phyloP scores from a whole-genome alignment of 2,113 vertebrate genomes.

The Plecturocebus donacophilus region DNA sequence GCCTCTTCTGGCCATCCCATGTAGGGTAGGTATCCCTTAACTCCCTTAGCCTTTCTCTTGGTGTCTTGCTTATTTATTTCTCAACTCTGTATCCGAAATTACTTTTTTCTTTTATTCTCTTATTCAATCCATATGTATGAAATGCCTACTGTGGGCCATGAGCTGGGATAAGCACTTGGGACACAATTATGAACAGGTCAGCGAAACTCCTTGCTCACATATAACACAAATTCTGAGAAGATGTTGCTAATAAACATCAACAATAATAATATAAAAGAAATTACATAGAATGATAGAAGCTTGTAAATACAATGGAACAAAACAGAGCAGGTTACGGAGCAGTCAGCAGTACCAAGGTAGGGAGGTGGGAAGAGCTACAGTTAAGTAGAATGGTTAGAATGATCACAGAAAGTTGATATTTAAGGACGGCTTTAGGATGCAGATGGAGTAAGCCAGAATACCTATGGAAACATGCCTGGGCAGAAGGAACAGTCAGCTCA shows the following conservation, averaged over 20 bases:
- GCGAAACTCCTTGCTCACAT: not conserved
- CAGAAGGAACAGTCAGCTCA: not conserved
- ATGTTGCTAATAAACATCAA: not conserved
- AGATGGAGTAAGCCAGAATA: not conserved
- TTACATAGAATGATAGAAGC: not conserved
- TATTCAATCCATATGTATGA: not conserved
- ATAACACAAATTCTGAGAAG: not conserved
- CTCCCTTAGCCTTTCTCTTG: not conserved
- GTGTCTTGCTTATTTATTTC: not conserved
- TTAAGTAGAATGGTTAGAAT: not conserved
- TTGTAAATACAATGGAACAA: not conserved
- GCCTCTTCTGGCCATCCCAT: not conserved
- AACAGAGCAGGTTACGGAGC: not conserved
- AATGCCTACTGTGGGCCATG: not conserved
- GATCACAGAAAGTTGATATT: not conserved
- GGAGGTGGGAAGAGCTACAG: rapidly evolving
- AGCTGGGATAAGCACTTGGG: not conserved
- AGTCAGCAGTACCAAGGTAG: not conserved
- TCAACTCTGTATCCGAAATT: not conserved
- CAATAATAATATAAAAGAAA: not conserved
- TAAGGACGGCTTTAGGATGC: not conserved
- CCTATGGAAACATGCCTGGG: not conserved
- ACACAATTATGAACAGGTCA: not conserved
- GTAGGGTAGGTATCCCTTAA: not conserved
- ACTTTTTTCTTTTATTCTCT: not conserved